Evolutionary conservation across 2,888 invertebrate genomes (phyloP), one percentile per base, ranked within the genome.

Genomic region (Junonia oenone): DNA sequence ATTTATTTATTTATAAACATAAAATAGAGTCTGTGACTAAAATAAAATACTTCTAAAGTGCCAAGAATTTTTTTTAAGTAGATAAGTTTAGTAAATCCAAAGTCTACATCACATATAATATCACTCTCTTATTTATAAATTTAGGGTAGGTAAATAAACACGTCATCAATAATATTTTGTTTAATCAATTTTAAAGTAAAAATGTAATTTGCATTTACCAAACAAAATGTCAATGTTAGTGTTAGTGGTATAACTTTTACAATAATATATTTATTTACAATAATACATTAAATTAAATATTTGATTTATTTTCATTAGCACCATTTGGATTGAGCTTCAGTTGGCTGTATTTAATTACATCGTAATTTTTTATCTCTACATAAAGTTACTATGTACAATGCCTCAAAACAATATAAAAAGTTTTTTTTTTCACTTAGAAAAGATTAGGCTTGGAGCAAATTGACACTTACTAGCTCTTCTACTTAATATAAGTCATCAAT

Each of bases 321-420:
- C 83, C 84, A 77, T 78, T 75, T 76, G 74, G 76, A 80, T 81
- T 71, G 63, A 65, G 71, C 75, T 71, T 70, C 60, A 60, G 49
- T 68, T 67, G 54, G 55, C 62, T 26, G 6, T 52, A 17, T 15
- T 40, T 33, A 56, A 53, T 53, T 48, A 40, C 33, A 55, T 37
- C 4, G 26, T 43, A 22, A 43, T 43, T 6, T 43, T 43, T 26
- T 26, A 43, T 13, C 13, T 17, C 26, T 43, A 43, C n/a, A n/a
- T 43, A 40, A 46, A n/a, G n/a, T n/a, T 46, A 46, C 31, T 46
- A 46, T 46, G 6, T 46, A 46, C 31, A 29, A 31, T 13, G 29
- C 15, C n/a, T 46, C 13, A 46, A 6, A 27, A 22, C 5, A 22
- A 22, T n/a, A 22, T 22, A 22, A 22, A 22, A 22, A 22, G 5